These are phyloP conservation scores for Laupala kohalensis DNA, from an alignment of 1,140 invertebrate genomes.

Conservation along the genomic window DNA sequence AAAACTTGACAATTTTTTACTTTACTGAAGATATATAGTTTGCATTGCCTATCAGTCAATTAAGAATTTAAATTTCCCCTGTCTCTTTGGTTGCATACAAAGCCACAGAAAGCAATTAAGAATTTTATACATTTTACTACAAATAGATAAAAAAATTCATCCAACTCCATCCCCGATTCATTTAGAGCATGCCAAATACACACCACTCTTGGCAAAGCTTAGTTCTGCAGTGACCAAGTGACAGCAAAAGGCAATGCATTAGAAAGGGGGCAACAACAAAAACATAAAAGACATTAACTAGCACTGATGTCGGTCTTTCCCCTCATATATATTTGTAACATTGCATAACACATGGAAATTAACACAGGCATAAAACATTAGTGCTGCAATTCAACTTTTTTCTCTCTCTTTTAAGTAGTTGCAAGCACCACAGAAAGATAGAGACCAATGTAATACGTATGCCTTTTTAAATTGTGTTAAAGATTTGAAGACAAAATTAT, in stretches of 20 bases:
- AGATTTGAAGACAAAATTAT: slow-evolving; percentile 1
- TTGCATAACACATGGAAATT: not conserved
- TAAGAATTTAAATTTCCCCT: not conserved
- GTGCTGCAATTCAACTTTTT: not conserved
- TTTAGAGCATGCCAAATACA: not conserved
- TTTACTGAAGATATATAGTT: too few species aligned
- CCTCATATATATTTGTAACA: not conserved
- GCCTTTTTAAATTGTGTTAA: not conserved
- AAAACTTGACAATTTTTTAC: too few species aligned
- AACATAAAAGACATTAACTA: not conserved
- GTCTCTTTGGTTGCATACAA: slow-evolving; percentile 7
- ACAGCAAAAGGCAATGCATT: not conserved
- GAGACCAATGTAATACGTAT: not conserved
- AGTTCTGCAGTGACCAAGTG: not conserved
- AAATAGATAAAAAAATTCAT: not conserved
- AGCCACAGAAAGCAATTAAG: slow-evolving; percentile 5
- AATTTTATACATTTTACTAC: not conserved
- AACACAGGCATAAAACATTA: not conserved
- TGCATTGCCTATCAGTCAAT: too few species aligned
- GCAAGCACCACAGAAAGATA: not conserved
- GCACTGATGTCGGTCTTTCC: not conserved
- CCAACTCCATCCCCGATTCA: not conserved
- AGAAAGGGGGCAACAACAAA: not conserved
- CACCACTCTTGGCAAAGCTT: not conserved
- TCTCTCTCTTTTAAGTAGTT: not conserved